Evolutionary conservation across 1,140 invertebrate species (phyloP).

Genomic region (Pseudomyrmex dendroicus): DNA sequence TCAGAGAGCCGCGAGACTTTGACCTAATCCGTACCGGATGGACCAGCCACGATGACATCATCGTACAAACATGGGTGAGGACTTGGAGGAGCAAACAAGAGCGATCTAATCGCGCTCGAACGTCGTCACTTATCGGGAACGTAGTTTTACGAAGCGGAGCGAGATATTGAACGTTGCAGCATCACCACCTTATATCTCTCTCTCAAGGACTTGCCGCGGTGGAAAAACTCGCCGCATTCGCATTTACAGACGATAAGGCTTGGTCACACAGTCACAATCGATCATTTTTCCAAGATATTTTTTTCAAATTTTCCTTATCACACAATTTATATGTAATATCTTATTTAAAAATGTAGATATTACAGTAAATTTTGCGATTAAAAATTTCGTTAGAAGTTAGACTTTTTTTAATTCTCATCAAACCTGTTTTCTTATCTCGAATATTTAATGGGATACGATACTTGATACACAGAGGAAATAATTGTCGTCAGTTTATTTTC

Average conservation of each 20-base stretch:
- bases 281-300: background rate
- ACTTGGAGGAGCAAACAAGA: slow-evolving; percentile 77
- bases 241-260: slow-evolving; percentile 18
- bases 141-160: slow-evolving; percentile 66
- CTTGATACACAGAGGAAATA: too few relatives aligned
- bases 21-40: slow-evolving; percentile 77
- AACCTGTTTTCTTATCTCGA: too few relatives aligned
- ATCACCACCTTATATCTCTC: slow-evolving; percentile 66
- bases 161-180: slow-evolving; percentile 78
- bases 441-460: too few relatives aligned
- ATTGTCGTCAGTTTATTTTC: too few relatives aligned
- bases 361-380: too few relatives aligned
- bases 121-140: slow-evolving; percentile 73
- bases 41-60: slow-evolving; percentile 79
- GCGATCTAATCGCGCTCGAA: slow-evolving; percentile 78
- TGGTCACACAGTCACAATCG: too few relatives aligned
- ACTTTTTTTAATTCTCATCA: too few relatives aligned
- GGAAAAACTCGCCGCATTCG: slow-evolving; percentile 4
- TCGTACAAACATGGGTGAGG: slow-evolving; percentile 81
- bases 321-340: too few relatives aligned
- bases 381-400: too few relatives aligned
- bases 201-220: slow-evolving; percentile 19
- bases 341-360: too few relatives aligned
- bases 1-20: slow-evolving; percentile 65
- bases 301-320: background rate